phyloP scores from a whole-genome alignment of 2,113 vertebrate species.

The Caretta caretta region DNA sequence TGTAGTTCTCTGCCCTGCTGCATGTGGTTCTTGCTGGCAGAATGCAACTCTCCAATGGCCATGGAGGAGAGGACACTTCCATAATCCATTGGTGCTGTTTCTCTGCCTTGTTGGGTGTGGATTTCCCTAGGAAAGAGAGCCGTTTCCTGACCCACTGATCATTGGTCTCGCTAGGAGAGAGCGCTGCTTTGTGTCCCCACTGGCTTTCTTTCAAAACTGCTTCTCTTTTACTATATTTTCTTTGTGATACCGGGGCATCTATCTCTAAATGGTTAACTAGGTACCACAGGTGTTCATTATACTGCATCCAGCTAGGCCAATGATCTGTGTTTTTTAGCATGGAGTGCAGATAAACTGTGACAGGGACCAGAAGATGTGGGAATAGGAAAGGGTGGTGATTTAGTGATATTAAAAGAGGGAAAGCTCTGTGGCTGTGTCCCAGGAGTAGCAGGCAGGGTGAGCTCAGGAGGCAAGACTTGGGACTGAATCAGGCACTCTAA shows the following conservation, averaged over 20 bases:
- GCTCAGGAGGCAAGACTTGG: not conserved
- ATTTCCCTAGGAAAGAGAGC: not conserved
- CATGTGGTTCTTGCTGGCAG: accelerated
- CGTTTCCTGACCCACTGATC: not conserved
- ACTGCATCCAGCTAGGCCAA: not conserved
- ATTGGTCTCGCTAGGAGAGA: not conserved
- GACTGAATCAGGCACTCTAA: not conserved
- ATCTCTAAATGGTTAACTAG: not conserved
- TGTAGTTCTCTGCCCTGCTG: not conserved
- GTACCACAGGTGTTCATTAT: not conserved
- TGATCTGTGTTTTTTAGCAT: not conserved
- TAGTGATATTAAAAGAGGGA: not conserved
- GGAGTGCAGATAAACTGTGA: not conserved
- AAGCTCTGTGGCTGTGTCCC: not conserved
- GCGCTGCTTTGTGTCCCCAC: not conserved
- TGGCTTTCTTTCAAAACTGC: not conserved
- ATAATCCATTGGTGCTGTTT: not conserved
- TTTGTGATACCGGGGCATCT: not conserved
- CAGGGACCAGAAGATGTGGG: not conserved
- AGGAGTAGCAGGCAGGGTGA: not conserved
- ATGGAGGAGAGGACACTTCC: not conserved
- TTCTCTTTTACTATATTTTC: not conserved
- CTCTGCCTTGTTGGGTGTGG: not conserved
- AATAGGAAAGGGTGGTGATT: not conserved
- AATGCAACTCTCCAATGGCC: not conserved